Conservation (phyloP, 2,888 invertebrate species). For the Hedya salicella region DNA sequence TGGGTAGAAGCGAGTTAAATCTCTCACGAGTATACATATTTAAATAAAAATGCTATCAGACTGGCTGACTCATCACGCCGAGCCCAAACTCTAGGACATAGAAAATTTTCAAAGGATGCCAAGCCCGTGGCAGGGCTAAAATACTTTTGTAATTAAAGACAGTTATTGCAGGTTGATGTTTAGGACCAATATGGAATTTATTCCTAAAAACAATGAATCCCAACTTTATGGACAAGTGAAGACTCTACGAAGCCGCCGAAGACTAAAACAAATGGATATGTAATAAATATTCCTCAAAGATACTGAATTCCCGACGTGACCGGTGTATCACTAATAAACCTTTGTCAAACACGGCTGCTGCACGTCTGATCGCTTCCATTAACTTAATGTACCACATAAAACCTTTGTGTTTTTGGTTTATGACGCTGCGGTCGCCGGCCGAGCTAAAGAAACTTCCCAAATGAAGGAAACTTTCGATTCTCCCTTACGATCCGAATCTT, state of each 20-base stretch:
- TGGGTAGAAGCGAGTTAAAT: no score
- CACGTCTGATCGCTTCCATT: slow-evolving; percentile 73
- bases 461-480: slow-evolving; percentile 65
- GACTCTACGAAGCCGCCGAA: neutral
- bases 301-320: slow-evolving; percentile 41
- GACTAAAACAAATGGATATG: neutral
- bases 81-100: no score
- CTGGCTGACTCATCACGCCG: no score
- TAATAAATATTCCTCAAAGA: slow-evolving; percentile 2
- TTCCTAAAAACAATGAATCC: no score
- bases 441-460: slow-evolving; percentile 56
- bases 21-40: no score
- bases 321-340: slow-evolving; percentile 57
- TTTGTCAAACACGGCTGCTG: slow-evolving; percentile 64
- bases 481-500: slow-evolving; percentile 58
- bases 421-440: slow-evolving; percentile 64
- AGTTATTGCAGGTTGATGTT: no score
- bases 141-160: no score
- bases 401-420: slow-evolving; percentile 78
- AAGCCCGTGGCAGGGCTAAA: no score
- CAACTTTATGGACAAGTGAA: no score
- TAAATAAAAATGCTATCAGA: no score
- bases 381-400: slow-evolving; percentile 77
- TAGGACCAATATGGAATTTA: no score
- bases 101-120: no score